Base-by-base conservation (phyloP, 2,797 vertebrate species). In the Peromyscus attwateri region DNA sequence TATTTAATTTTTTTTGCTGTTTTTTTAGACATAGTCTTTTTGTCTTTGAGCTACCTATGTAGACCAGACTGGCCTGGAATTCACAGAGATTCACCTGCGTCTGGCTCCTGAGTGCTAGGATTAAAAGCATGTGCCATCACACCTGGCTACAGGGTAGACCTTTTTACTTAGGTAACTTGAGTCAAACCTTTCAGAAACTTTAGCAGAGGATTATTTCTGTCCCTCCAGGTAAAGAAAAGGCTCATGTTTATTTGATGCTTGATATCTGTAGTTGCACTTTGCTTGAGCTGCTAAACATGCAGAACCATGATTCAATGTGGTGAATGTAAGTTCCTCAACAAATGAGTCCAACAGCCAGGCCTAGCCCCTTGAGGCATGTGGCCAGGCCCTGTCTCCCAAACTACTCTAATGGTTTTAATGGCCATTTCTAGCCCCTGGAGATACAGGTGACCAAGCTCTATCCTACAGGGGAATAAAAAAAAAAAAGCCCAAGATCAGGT, bases 161-260 rank as follows among this genome's bases (percentile, higher is more conserved):
- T 68, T 68, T 46, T n/a, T 85, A n/a, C 29, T 68, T 85, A 68
- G 46, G 64, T 68, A 52, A 34, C 64, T 68, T 68, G 64, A 70
- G 83, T 85, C 83, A 85, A 43, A 49, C 19, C 60, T 85, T 52
- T 95, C 29, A 94, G 12, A 90, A 89, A 70, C 62, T 77, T n/a
- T 2, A n/a, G 46, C 46, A 85, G 37, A 91, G 43, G 21, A 34
- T 91, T 17, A 25, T 70, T 12, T 57, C 3, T 62, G 60, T 7
- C 40, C 75, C 89, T 76, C 79, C n/a, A 85, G 34, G 29, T 52
- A 19, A 97, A 52, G 40, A 84, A 92, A 23, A 88, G 34, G 57
- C 52, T 92, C 19, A 55, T 92, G 21, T 89, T 82, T 64, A 89
- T 64, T 89, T 34, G 71, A 21, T 46, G 19, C 8, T 64, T 70